Conservation (phyloP, 2,888 invertebrate species). For the Pterostichus madidus region DNA sequence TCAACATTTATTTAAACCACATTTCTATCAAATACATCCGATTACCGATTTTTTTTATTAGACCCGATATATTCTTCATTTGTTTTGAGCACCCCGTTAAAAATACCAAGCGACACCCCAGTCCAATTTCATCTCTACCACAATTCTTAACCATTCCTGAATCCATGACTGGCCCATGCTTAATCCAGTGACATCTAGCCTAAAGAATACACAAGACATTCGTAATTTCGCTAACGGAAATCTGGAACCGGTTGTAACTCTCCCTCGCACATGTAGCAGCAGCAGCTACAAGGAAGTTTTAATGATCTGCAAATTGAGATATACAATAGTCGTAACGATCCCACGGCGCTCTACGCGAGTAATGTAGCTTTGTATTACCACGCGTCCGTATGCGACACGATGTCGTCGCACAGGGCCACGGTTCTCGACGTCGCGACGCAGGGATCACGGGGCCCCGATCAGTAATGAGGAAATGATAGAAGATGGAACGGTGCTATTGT, state of each 20-base stretch:
- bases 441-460: neutral
- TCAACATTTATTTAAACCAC: too few relatives aligned
- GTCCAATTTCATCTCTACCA: too few relatives aligned
- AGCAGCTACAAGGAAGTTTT: conserved; percentile 54
- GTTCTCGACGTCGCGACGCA: conserved; percentile 1
- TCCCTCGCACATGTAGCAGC: neutral
- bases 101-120: too few relatives aligned
- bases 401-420: neutral
- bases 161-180: neutral
- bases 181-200: conserved; percentile 11
- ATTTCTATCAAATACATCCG: too few relatives aligned
- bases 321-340: conserved; percentile 61
- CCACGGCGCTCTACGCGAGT: conserved; percentile 7
- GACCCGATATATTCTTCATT: too few relatives aligned
- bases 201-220: conserved; percentile 28
- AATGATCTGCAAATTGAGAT: conserved; percentile 66
- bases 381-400: neutral
- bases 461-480: too few relatives aligned
- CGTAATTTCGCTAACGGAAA: conserved; percentile 7
- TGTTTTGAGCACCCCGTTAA: too few relatives aligned
- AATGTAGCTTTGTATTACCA: conserved; percentile 19
- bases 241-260: neutral
- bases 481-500: too few relatives aligned
- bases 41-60: too few relatives aligned
- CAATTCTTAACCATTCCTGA: neutral